Evolutionary conservation across 2,797 vertebrate species (phyloP).

Genomic region (Uromys caudimaculatus): DNA sequence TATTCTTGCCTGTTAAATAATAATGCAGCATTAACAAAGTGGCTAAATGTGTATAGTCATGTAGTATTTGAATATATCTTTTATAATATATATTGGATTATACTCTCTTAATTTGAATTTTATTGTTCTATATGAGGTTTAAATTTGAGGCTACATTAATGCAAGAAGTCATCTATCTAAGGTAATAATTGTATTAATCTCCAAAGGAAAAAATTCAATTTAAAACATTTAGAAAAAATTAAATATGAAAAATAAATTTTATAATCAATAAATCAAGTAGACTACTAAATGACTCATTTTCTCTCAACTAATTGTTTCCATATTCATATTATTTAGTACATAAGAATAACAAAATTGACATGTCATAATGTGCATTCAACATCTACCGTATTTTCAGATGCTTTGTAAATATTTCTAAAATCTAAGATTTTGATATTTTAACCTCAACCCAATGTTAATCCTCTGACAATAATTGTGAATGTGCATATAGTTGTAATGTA

Average conservation of each 20-base stretch:
- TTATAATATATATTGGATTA: neutral
- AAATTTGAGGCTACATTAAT: neutral
- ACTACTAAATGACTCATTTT: neutral
- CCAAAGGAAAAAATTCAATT: neutral
- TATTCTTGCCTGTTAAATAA: constrained; percentile 4
- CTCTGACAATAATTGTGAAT: neutral
- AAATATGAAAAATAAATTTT: neutral
- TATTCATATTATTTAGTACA: neutral
- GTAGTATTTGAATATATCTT: neutral
- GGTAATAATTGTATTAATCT: neutral
- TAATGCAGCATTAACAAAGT: neutral
- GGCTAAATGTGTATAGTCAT: neutral
- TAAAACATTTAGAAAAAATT: neutral
- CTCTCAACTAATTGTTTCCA: neutral
- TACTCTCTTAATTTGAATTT: neutral
- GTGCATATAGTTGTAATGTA: neutral
- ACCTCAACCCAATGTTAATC: neutral
- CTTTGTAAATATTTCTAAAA: neutral
- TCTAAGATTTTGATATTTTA: neutral
- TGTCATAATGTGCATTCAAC: neutral
- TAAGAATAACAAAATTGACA: neutral
- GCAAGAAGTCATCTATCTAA: neutral
- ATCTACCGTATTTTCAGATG: neutral
- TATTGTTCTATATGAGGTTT: neutral
- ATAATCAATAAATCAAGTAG: neutral